phyloP scores from a whole-genome alignment of 2,113 vertebrate genomes.

The Microtus oregoni region DNA sequence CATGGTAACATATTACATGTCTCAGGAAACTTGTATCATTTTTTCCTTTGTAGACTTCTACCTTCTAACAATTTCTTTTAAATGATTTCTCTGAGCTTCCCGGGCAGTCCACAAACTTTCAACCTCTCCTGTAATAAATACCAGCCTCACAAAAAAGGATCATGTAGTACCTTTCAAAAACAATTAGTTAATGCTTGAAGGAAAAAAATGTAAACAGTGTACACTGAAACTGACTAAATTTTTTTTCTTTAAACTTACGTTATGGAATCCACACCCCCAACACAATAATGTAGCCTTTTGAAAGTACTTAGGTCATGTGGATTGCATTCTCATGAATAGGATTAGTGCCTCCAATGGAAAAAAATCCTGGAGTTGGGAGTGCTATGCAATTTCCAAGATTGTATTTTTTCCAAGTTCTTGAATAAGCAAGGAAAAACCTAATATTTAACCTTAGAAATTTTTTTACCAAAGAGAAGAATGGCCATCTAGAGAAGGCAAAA shows the following conservation, averaged over 20 bases:
- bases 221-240: background rate
- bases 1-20: background rate
- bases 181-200: background rate
- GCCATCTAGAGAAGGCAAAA: background rate
- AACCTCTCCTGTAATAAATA: background rate
- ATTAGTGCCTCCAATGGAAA: background rate
- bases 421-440: background rate
- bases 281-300: background rate
- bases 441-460: background rate
- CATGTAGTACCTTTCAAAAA: background rate
- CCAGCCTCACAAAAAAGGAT: background rate
- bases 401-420: slow-evolving; percentile 39
- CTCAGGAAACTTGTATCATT: background rate
- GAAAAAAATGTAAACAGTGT: too few relatives aligned
- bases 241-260: background rate
- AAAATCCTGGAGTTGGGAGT: background rate
- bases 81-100: background rate
- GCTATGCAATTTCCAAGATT: background rate
- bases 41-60: background rate
- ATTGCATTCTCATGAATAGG: background rate
- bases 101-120: background rate
- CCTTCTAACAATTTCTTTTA: background rate
- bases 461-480: background rate
- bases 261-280: background rate
- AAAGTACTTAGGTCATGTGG: background rate